Percentiles rank a stretch among this genome's conserved stretches.
These are phyloP conservation scores for Erythrocercus mccallii DNA, from an alignment of 2,113 vertebrate genomes.

Conservation along the genomic window DNA sequence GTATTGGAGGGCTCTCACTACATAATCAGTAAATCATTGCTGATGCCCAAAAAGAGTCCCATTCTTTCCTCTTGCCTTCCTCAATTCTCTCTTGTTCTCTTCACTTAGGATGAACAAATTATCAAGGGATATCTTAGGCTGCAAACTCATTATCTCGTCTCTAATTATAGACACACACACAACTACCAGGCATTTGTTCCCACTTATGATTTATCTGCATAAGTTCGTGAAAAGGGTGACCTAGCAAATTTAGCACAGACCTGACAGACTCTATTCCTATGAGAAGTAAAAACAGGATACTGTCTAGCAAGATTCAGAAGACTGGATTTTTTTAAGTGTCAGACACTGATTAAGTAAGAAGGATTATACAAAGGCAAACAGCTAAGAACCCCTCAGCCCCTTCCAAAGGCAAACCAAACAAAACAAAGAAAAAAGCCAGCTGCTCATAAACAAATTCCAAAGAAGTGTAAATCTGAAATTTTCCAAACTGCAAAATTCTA, in stretches of 20 bases:
- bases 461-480: background rate
- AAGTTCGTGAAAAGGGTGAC: background rate
- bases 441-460: background rate
- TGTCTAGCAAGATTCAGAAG: background rate
- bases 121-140: background rate
- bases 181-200: background rate
- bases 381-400: background rate
- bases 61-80: background rate
- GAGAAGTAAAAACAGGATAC: background rate
- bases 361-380: background rate
- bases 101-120: background rate
- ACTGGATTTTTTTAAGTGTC: background rate
- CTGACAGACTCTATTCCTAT: background rate
- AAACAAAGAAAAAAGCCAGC: background rate
- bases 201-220: background rate
- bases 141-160: slow-evolving; percentile 2
- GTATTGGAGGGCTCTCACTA: background rate
- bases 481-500: background rate
- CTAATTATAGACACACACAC: background rate
- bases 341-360: background rate
- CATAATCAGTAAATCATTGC: background rate
- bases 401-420: background rate
- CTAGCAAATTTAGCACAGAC: background rate
- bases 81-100: background rate
- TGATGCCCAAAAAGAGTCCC: background rate